Base-by-base conservation (phyloP, 2,797 vertebrate species). In the Darevskia mixta region DNA sequence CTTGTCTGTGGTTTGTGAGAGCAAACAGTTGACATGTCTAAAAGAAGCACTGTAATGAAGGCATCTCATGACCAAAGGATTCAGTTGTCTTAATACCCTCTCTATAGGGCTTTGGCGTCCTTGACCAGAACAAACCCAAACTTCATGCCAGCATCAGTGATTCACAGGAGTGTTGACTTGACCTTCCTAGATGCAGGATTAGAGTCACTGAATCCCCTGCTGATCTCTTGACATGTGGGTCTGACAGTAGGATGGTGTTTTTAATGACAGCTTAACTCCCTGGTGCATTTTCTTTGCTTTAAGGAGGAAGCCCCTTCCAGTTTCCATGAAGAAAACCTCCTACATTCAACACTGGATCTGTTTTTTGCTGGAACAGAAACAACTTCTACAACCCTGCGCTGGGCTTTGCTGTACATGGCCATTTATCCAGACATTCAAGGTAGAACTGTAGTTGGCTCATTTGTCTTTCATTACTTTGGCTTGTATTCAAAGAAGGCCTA, bases 361-460 rank as follows among this genome's bases (percentile, higher is more conserved):
- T 97, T 99, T 75, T 71, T 98, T 0, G 98, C 98, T 0, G 98
- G 98, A 23, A 98, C 97, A 0, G 98, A 99, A 92, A 98, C 98
- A 81, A 98, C 98, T 0, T 96, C 97, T 1, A 97, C 98, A 0
- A 98, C 98, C 0, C 83, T 99, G 45, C 97, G 97, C 93, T 99
- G 98, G 98, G 98, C 94, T 38, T 89, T 99, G 49, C 94, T 98
- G 0, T 98, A 97, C 75, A 97, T 99, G 94, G 96, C 97, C 79
- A 77, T 85, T 0, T 3, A 98, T 82, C 98, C 97, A 1, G 96
- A 98, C n/a, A 95, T 98, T 83, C 98, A 98, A 95, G 97, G 98
- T 98, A 88, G 87, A 95, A 0, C 0, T 61, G 58, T 61, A 61
- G 18, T 61, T 61, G 15, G 1, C 18, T 61, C 58, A 17, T 61